Evolutionary conservation across 2,797 vertebrate genomes (phyloP).

Genomic region (Brachymystax lenok): DNA sequence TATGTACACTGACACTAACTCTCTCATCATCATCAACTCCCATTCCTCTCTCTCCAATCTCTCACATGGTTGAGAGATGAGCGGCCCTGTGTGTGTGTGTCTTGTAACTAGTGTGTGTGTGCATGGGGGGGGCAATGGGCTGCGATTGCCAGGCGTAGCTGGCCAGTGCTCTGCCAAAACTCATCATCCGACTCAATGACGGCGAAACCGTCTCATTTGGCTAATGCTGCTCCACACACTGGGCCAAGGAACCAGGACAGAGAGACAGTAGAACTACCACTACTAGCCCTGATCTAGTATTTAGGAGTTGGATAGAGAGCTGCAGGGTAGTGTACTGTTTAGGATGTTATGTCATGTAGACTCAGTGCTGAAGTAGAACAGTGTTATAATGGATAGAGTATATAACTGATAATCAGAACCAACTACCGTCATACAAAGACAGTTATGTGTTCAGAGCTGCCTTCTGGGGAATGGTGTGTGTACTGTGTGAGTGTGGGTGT

Average conservation of each 20-base stretch:
- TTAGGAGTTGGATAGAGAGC: too few relatives aligned
- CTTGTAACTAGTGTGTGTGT: constrained; percentile 30
- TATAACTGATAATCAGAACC: neutral
- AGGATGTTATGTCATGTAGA: neutral
- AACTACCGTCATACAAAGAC: neutral
- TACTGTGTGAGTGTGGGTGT: constrained; percentile 24
- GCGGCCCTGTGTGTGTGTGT: neutral
- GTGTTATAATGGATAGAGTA: neutral
- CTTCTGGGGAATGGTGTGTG: constrained; percentile 5
- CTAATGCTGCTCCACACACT: constrained; percentile 55
- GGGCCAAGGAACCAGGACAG: constrained; percentile 38
- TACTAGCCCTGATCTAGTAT: too few relatives aligned
- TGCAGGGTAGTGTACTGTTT: too few relatives aligned
- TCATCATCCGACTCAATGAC: constrained; percentile 65
- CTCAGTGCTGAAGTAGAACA: neutral
- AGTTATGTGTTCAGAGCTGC: neutral
- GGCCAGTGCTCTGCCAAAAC: constrained; percentile 63
- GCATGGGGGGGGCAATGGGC: constrained; percentile 43
- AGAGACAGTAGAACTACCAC: neutral
- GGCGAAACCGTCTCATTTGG: constrained; percentile 66
- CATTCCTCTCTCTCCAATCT: constrained; percentile 27
- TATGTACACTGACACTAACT: neutral
- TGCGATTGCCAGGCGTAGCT: constrained; percentile 62
- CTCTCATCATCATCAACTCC: constrained; percentile 25
- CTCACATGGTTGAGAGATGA: constrained; percentile 25